Base-by-base conservation (phyloP, 2,888 invertebrate species). In the Limnephilus marmoratus region DNA sequence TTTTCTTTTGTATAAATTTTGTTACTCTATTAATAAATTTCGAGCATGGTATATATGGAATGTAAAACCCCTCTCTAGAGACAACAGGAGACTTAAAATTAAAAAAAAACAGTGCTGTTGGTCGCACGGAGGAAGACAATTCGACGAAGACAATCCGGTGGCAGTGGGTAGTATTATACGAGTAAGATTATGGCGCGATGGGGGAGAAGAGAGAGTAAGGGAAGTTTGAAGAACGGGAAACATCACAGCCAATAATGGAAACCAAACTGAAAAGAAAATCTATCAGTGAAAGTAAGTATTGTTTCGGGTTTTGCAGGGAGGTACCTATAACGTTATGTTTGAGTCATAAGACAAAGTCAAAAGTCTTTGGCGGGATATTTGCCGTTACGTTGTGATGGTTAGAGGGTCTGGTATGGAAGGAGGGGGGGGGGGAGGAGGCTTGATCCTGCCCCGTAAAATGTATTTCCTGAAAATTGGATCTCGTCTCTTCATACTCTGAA, bases 391-490 rank as follows among this genome's bases (percentile, higher is more conserved):
- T 11, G 49, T 49, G 49, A 49, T 49, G 49, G 49, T 49, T 15
- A 68, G 24, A 68, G 53, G 53, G 24, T 45, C 0, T 0, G 7
- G 68, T 2, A 2, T 18, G 15, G 18, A 18, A 18, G 53, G 15
- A 2, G 29, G 29, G 4, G 0, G 7, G 68, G 15, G 24, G 82
- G 90, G 81, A 31, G 45, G 29, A n/a, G 85, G 87, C 49, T 49
- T 86, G 90, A 91, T 91, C 88, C 92, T 81, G 68, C 86, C 82
- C 45, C 91, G 85, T 81, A 89, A 88, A 92, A 93, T 93, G 92
- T 93, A 91, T 92, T 92, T 92, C 90, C 90, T 90, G 93, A 93
- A 93, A 93, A 93, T 93, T 93, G 93, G 93, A 93, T 93, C 92
- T 92, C 83, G 92, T 93, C 91, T 93, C 91, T 92, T 88, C 93